Evolutionary conservation across 2,797 vertebrate genomes (phyloP), one percentile per base, ranked within the genome.

Genomic region (Smutsia temminckii): DNA sequence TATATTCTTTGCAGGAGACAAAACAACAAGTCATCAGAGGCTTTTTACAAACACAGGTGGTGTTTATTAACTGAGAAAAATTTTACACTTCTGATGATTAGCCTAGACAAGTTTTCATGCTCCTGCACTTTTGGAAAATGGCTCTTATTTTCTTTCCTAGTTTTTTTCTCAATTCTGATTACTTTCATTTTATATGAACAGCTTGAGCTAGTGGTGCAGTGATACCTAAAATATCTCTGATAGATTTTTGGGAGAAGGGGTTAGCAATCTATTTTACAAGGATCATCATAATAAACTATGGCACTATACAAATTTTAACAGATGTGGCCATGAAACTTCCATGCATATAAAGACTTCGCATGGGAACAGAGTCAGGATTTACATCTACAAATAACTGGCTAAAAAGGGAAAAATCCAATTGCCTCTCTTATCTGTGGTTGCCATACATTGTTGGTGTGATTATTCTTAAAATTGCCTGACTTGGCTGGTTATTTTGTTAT

Each of bases 41-140:
- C 74, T 95, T 96, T 94, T 91, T 92, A 95, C 96, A 98, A 98
- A 80, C 89, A 94, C 85, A 81, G 79, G 89, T 98, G 97, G 91
- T 94, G 93, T 91, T 98, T 97, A 97, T 97, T 96, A 96, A 97
- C 89, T 75, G 59, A 93, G 97, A 92, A 97, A 98, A 98, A 93
- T 97, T 97, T 96, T 97, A 95, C 88, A 94, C 69, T 89, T 92
- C 96, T 96, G 96, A 97, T 96, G 96, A 95, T 98, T 97, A 97
- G 94, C 93, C 71, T 96, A 86, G 42, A 95, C 96, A 94, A 89
- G 92, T 81, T 93, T 87, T 96, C 93, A 95, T 8, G 86, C 75
- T 93, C 57, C 66, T 94, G 75, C 78, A 92, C 97, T 96, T 87
- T 90, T 10, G 32, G 89, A 90, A 85, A 93, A 94, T 61, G 84